Conservation (phyloP, 2,797 vertebrate species). For the Dicrostonyx torquatus region DNA sequence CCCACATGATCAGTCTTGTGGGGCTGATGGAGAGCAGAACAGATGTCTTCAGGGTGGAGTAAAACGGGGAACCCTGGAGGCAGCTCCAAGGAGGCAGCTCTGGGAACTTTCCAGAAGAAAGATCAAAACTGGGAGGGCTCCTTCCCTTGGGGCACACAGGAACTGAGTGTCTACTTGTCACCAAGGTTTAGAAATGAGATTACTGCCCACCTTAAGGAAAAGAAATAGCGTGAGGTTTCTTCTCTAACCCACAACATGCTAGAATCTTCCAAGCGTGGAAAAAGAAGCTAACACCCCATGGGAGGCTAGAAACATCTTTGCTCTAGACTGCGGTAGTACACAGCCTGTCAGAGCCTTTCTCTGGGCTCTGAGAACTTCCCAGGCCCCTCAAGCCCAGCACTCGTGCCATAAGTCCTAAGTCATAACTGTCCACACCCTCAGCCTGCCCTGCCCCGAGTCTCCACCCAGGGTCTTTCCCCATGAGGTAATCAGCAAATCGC, state of each 20-base stretch:
- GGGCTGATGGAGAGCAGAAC: neutral
- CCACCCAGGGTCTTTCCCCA: neutral
- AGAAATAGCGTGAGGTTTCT: neutral
- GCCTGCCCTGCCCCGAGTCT: neutral
- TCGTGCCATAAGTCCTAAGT: neutral
- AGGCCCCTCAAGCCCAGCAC: neutral
- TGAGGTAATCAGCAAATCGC: neutral
- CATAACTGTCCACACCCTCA: neutral
- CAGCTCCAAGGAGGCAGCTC: neutral
- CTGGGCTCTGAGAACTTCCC: neutral
- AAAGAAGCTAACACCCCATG: neutral
- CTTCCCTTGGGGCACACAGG: neutral
- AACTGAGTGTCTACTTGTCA: neutral
- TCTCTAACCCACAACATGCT: neutral
- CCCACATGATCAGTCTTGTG: neutral
- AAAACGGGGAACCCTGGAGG: neutral
- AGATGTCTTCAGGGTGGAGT: neutral
- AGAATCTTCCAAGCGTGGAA: neutral
- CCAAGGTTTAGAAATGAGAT: neutral
- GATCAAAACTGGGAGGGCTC: neutral
- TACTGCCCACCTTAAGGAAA: neutral
- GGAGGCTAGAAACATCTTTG: neutral
- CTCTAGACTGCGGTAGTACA: neutral
- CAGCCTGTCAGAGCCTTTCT: neutral
- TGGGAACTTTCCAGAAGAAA: slow-evolving; percentile 14